Conservation (phyloP, 2,888 invertebrate genomes). For the Achlya flavicornis region DNA sequence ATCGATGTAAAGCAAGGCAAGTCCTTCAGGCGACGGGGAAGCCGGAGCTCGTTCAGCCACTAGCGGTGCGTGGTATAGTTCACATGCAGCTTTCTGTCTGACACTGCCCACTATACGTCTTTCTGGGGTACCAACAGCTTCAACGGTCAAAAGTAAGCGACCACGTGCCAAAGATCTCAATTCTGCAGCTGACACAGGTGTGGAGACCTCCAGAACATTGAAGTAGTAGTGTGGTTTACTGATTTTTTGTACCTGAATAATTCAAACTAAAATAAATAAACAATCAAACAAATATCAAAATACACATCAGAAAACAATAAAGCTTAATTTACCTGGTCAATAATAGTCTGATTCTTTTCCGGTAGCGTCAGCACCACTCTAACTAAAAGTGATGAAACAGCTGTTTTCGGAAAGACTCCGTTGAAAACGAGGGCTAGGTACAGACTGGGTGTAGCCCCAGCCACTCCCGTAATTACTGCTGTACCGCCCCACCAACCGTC, state of each 20-base stretch:
- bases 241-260: slow-evolving; percentile 82
- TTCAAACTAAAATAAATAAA: neutral
- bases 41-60: slow-evolving; percentile 79
- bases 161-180: slow-evolving; percentile 90
- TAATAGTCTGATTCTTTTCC: slow-evolving; percentile 88
- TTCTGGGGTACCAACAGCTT: slow-evolving; percentile 87
- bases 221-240: slow-evolving; percentile 90
- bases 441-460: slow-evolving; percentile 91
- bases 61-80: slow-evolving; percentile 90
- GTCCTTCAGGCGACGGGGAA: slow-evolving; percentile 83
- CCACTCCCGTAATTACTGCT: slow-evolving; percentile 92
- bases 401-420: slow-evolving; percentile 87
- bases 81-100: slow-evolving; percentile 90
- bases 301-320: neutral
- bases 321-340: slow-evolving; percentile 85
- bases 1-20: slow-evolving; percentile 91
- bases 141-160: slow-evolving; percentile 88
- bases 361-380: slow-evolving; percentile 87
- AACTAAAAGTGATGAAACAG: slow-evolving; percentile 86
- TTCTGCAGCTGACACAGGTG: slow-evolving; percentile 90
- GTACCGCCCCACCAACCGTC: slow-evolving; percentile 93
- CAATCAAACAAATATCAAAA: neutral
- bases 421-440: slow-evolving; percentile 92
- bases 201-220: slow-evolving; percentile 90
- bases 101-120: slow-evolving; percentile 88